phyloP scores from a whole-genome alignment of 2,888 invertebrate genomes.

The Ectobius pallidus region DNA sequence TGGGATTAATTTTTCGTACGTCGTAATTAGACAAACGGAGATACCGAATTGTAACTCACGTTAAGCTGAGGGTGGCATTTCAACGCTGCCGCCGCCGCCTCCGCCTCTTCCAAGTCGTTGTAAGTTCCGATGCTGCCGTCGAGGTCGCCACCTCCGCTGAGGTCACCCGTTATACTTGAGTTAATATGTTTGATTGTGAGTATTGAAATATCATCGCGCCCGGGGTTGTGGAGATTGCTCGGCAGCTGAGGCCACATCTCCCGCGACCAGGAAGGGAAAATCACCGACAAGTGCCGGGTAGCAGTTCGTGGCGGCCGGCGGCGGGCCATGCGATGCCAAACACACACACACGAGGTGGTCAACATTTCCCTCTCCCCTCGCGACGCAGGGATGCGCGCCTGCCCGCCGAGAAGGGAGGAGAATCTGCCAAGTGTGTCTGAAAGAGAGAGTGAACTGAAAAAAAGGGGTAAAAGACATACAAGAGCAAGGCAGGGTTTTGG shows the following conservation, averaged over 20 bases:
- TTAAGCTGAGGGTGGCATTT: not conserved
- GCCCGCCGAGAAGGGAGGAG: not conserved
- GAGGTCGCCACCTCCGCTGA: not conserved
- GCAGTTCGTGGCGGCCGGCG: not conserved
- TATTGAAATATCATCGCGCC: not conserved
- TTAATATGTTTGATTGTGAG: too few relatives aligned
- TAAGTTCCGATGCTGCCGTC: not conserved
- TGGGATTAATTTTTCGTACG: too few relatives aligned
- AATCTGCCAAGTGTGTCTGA: not conserved
- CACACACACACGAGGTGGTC: constrained; percentile 26
- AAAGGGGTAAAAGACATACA: constrained; percentile 26
- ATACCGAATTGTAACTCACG: constrained; percentile 2
- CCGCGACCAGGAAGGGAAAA: not conserved
- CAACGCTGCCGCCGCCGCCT: not conserved
- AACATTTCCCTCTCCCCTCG: constrained; percentile 17
- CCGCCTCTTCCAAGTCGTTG: not conserved
- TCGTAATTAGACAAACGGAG: not conserved
- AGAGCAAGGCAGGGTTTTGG: constrained; percentile 13
- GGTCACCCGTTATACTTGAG: not conserved
- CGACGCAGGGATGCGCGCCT: not conserved
- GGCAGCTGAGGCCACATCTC: not conserved
- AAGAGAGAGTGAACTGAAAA: constrained; percentile 1
- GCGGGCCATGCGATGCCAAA: not conserved
- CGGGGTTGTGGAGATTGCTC: not conserved
- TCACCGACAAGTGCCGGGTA: not conserved